phyloP scores from a whole-genome alignment of 1,140 invertebrate genomes.

The Yoshiicerus persimilis region DNA sequence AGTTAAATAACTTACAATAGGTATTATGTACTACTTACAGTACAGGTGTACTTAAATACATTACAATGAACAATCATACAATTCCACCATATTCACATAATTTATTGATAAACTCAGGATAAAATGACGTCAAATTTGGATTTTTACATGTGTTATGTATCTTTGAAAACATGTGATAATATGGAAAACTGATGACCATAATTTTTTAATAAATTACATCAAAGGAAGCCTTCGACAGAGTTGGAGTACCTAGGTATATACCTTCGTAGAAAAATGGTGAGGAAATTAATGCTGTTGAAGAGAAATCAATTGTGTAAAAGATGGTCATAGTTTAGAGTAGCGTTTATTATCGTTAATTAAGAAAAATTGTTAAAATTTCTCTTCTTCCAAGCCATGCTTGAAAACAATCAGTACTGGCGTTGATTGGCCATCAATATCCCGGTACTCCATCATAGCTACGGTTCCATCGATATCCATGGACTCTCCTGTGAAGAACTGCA shows the following conservation, averaged over 20 bases:
- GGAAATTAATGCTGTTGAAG: not conserved
- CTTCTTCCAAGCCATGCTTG: conserved; percentile 91
- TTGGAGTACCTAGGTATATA: not conserved
- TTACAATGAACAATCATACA: not conserved
- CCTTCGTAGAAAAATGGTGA: not conserved
- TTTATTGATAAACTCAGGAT: not conserved
- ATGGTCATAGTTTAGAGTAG: conserved; percentile 9
- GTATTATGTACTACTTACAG: not conserved
- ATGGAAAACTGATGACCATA: not conserved
- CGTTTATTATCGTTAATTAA: not conserved
- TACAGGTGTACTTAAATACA: too few relatives aligned
- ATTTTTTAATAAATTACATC: not conserved
- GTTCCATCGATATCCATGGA: conserved; percentile 92
- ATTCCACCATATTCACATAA: not conserved
- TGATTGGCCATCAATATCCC: conserved; percentile 78
- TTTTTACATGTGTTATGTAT: not conserved
- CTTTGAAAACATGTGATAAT: not conserved
- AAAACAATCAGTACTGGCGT: conserved; percentile 90
- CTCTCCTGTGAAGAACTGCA: conserved; percentile 92
- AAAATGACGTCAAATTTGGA: not conserved
- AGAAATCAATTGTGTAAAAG: not conserved
- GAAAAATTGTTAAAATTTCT: conserved; percentile 74
- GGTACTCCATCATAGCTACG: conserved; percentile 90
- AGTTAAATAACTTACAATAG: too few relatives aligned
- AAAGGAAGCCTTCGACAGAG: not conserved